Percentiles rank a stretch among this genome's conserved stretches.
phyloP scores from a whole-genome alignment of 1,140 invertebrate species.

The Periplaneta americana region DNA sequence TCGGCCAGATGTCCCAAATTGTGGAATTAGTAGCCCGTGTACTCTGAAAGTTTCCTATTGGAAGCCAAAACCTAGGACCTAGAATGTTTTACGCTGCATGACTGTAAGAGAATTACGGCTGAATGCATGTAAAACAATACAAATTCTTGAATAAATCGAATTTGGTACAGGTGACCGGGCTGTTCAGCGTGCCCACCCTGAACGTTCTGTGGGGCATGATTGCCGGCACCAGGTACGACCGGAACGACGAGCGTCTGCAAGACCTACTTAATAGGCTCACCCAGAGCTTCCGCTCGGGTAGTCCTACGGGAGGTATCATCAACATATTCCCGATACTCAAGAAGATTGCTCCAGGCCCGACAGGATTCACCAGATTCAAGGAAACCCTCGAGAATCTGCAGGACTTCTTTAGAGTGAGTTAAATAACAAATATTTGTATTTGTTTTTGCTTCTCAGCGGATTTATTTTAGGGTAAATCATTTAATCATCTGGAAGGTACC shows the following conservation, averaged over 20 bases:
- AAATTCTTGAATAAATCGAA: too few species aligned
- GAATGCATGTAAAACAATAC: too few species aligned
- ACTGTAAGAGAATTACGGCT: too few species aligned
- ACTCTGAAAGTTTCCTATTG: too few species aligned
- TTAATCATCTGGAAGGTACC: too few species aligned
- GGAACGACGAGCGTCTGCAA: not conserved
- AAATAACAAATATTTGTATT: not conserved
- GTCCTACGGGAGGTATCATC: not conserved
- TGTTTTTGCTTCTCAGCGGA: too few species aligned
- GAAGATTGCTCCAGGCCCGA: not conserved
- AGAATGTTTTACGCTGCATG: too few species aligned
- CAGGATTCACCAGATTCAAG: not conserved
- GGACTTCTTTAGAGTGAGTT: not conserved
- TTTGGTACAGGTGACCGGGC: not conserved
- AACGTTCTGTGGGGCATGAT: conserved; percentile 27
- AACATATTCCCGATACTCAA: conserved; percentile 1
- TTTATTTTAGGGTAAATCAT: too few species aligned
- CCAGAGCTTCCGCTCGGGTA: not conserved
- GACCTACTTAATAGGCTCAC: not conserved
- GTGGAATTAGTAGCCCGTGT: too few species aligned
- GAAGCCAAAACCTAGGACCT: too few species aligned
- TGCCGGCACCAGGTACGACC: conserved; percentile 19
- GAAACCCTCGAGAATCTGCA: not conserved
- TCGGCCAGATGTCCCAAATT: too few species aligned
- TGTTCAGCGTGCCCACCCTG: conserved; percentile 10